phyloP scores from a whole-genome alignment of 2,113 vertebrate genomes.

The Lagopus leucura region DNA sequence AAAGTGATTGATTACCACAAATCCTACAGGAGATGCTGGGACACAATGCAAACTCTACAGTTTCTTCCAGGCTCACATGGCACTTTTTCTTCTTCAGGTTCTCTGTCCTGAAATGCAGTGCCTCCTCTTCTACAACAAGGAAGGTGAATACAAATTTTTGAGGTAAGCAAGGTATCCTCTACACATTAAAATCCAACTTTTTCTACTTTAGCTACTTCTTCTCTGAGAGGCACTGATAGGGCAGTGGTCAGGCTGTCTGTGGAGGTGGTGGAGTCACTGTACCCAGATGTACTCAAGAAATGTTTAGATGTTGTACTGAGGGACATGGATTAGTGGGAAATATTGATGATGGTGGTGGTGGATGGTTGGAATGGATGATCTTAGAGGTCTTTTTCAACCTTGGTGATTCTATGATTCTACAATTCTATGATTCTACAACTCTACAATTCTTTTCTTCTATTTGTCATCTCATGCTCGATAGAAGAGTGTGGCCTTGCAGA shows the following conservation, averaged over 20 bases:
- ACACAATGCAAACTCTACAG: neutral
- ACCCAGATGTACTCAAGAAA: too few species aligned
- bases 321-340: too few species aligned
- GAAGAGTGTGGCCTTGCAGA: neutral
- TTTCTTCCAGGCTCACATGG: neutral
- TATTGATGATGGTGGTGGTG: too few species aligned
- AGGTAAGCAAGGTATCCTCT: neutral
- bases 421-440: too few species aligned
- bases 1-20: neutral
- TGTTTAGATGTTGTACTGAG: too few species aligned
- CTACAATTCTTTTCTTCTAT: neutral
- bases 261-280: too few species aligned
- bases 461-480: neutral
- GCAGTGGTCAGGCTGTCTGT: too few species aligned
- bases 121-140: neutral
- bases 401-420: too few species aligned
- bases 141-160: neutral
- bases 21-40: neutral
- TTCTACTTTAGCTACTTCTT: too few species aligned
- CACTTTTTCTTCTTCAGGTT: neutral
- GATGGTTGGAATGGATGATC: too few species aligned
- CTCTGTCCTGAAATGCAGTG: fast-evolving
- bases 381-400: too few species aligned
- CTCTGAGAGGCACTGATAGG: too few species aligned
- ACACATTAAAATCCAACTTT: neutral